A percentile compares a stretch with the other conserved stretches of the same genome.
Evolutionary conservation across 2,797 vertebrate genomes (phyloP).

Genomic region (Myiothlypis chrysogaster): DNA sequence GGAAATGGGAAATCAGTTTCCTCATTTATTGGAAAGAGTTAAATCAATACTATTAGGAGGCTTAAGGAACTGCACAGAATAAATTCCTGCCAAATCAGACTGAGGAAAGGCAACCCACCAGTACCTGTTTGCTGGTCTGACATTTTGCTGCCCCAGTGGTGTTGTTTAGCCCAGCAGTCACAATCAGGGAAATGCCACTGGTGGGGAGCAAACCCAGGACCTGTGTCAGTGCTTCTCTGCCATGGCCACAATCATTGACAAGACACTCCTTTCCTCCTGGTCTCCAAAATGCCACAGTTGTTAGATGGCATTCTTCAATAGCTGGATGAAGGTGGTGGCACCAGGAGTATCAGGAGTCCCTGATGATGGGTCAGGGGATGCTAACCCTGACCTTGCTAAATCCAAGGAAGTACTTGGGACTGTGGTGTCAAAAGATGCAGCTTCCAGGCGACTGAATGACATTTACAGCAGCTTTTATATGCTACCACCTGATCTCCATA

Average conservation of each 20-base stretch:
- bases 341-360: neutral
- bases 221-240: neutral
- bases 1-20: neutral
- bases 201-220: neutral
- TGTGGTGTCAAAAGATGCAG: neutral
- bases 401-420: neutral
- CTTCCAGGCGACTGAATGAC: neutral
- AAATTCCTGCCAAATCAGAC: neutral
- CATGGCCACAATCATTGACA: rapidly evolving
- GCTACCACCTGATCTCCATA: neutral
- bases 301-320: neutral
- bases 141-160: neutral
- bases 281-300: rapidly evolving
- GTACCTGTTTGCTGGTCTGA: neutral
- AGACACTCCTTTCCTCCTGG: neutral
- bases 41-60: neutral
- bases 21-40: neutral
- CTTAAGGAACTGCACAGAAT: neutral
- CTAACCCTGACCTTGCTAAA: neutral
- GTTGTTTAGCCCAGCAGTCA: rapidly evolving
- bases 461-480: neutral
- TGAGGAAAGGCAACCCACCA: neutral
- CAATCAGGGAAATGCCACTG: rapidly evolving
- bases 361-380: neutral
- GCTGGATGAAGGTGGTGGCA: neutral